Percentiles rank a stretch among this genome's conserved stretches.
Evolutionary conservation across 2,797 vertebrate species (phyloP).

Genomic region (Synanceia verrucosa): DNA sequence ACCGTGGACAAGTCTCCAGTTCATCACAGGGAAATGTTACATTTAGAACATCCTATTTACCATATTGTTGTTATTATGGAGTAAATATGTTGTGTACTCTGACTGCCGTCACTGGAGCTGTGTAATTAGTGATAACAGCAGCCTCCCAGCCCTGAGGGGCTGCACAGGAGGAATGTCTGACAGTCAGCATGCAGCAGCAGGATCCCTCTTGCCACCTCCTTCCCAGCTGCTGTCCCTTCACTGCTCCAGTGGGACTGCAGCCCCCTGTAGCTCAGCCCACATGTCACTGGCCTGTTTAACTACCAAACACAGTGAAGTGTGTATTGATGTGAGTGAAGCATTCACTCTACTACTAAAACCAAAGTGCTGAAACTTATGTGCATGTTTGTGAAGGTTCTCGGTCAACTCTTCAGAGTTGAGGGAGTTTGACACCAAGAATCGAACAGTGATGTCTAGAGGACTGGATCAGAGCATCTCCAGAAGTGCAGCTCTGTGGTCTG

Average conservation of each 20-base stretch:
- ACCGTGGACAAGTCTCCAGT: too few species aligned
- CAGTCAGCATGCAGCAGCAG: not conserved
- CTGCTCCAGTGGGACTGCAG: not conserved
- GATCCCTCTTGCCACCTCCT: not conserved
- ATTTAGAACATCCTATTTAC: not conserved
- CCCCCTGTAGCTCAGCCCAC: not conserved
- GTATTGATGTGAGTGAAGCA: not conserved
- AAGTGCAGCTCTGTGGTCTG: too few species aligned
- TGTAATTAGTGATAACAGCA: slow-evolving; percentile 8
- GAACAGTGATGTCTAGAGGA: too few species aligned
- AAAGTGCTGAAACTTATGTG: not conserved
- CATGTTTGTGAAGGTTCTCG: too few species aligned
- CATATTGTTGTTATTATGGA: not conserved
- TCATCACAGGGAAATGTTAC: too few species aligned
- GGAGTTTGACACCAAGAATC: too few species aligned
- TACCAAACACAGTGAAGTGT: not conserved
- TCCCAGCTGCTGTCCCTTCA: not conserved
- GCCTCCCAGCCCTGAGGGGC: not conserved
- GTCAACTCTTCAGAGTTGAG: too few species aligned
- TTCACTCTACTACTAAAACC: not conserved
- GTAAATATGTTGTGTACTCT: too few species aligned
- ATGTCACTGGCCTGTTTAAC: not conserved
- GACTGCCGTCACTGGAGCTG: not conserved
- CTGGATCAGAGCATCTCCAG: too few species aligned
- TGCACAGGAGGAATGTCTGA: slow-evolving; percentile 14